Percentiles rank a stretch among this genome's conserved stretches.
These are phyloP conservation scores for Eurois occulta DNA, from an alignment of 2,888 invertebrate genomes.

Conservation along the genomic window DNA sequence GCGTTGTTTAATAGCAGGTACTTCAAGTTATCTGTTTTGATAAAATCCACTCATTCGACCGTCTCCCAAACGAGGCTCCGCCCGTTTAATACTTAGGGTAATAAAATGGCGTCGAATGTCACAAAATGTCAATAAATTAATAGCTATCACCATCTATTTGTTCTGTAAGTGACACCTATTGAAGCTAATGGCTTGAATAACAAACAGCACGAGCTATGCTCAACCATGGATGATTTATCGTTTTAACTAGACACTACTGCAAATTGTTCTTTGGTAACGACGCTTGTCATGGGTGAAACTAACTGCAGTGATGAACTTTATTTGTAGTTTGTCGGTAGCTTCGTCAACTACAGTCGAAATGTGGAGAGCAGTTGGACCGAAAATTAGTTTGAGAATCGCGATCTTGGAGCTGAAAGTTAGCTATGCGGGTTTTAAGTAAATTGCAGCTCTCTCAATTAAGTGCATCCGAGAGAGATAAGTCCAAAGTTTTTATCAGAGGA, in stretches of 20 bases:
- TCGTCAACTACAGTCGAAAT: slow-evolving; percentile 11
- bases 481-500: slow-evolving; percentile 13
- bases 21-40: slow-evolving; percentile 35
- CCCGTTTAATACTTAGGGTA: slow-evolving; percentile 11
- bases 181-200: slow-evolving; percentile 65
- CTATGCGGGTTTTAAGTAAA: slow-evolving; percentile 37
- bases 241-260: slow-evolving; percentile 25
- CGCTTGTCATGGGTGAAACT: slow-evolving; percentile 9
- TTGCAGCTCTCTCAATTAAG: slow-evolving; percentile 27
- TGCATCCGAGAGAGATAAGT: neutral
- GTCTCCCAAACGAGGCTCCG: slow-evolving; percentile 8
- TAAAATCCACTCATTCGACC: slow-evolving; percentile 38
- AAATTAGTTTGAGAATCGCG: slow-evolving; percentile 38
- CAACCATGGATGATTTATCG: slow-evolving; percentile 58
- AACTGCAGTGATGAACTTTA: slow-evolving; percentile 28
- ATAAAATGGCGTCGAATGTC: slow-evolving; percentile 48
- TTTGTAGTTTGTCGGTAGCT: slow-evolving; percentile 39
- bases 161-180: slow-evolving; percentile 53
- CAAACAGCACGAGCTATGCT: slow-evolving; percentile 49
- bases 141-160: slow-evolving; percentile 43
- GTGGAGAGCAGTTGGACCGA: slow-evolving; percentile 15
- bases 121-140: slow-evolving; percentile 51
- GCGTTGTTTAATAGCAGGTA: slow-evolving; percentile 14
- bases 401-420: slow-evolving; percentile 26
- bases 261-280: slow-evolving; percentile 36